These are phyloP conservation scores for Heteractis magnifica DNA, from an alignment of 92 coral and sea anemone genomes.

Conservation along the genomic window DNA sequence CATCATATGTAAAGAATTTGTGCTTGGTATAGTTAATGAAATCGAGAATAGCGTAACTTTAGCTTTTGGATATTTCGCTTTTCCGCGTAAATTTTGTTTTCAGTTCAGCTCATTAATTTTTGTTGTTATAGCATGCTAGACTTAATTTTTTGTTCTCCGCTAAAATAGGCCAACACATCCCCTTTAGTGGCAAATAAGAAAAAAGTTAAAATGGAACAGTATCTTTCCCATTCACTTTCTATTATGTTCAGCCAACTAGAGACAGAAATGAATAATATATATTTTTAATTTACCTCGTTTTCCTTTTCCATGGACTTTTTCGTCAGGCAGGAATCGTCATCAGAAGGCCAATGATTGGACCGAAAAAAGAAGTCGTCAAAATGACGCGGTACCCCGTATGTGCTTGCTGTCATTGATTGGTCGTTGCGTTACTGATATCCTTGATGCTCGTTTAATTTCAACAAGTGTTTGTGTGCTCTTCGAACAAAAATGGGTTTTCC, in stretches of 20 bases:
- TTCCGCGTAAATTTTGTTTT: no score
- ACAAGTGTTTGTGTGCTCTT: neutral
- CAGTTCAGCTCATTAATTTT: no score
- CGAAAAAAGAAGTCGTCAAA: slow-evolving; percentile 34
- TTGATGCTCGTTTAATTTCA: neutral
- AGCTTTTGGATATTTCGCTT: no score
- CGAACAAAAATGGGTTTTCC: neutral
- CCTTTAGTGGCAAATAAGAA: no score
- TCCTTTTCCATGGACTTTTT: slow-evolving; percentile 27
- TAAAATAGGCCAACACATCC: no score
- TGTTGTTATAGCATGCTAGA: no score
- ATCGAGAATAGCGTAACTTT: no score
- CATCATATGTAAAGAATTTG: no score
- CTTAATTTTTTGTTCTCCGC: no score
- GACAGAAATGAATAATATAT: neutral
- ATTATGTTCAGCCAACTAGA: neutral
- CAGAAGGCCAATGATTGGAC: slow-evolving; percentile 32
- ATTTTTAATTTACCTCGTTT: slow-evolving; percentile 16
- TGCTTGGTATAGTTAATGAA: no score
- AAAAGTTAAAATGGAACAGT: no score
- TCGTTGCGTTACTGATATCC: neutral
- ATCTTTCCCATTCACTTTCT: no score
- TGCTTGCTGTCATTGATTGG: slow-evolving; percentile 43
- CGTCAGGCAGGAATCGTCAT: slow-evolving; percentile 4
- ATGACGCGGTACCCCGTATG: slow-evolving; percentile 42